phyloP scores from a whole-genome alignment of 2,888 invertebrate species.

The Lepidocyrtinus sp. region DNA sequence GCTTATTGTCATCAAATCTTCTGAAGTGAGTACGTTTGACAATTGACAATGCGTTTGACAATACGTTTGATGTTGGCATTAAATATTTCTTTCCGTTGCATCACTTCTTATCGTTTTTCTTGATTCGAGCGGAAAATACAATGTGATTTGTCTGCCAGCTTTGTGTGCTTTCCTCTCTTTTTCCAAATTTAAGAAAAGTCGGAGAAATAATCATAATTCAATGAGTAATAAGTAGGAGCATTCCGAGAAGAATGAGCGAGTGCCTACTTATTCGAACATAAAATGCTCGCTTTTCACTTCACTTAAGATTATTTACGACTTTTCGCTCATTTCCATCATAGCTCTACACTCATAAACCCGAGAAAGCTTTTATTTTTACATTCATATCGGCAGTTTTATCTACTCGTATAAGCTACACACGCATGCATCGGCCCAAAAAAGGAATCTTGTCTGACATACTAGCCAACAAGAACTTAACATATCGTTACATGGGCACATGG shows the following conservation, averaged over 20 bases:
- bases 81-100: no score
- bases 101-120: constrained; percentile 2
- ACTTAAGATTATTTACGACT: constrained; percentile 23
- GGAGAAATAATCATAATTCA: constrained; percentile 2
- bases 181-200: no score
- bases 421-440: constrained; percentile 19
- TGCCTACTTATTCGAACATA: constrained; percentile 9
- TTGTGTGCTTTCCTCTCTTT: no score
- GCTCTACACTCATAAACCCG: constrained; percentile 5
- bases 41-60: no score
- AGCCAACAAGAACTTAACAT: neutral
- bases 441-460: constrained; percentile 21
- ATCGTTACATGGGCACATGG: constrained; percentile 5
- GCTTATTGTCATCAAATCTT: no score
- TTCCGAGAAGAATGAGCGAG: neutral
- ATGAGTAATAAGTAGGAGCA: constrained; percentile 16
- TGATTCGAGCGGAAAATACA: neutral
- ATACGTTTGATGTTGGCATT: no score
- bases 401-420: constrained; percentile 28
- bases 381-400: neutral
- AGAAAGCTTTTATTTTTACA: constrained; percentile 14
- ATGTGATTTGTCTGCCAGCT: constrained; percentile 2
- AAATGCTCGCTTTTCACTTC: constrained; percentile 37
- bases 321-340: constrained; percentile 16
- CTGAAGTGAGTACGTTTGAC: no score